Percentiles rank a stretch among this genome's conserved stretches.
phyloP scores from a whole-genome alignment of 2,113 vertebrate species.

The Cynoglossus semilaevis region DNA sequence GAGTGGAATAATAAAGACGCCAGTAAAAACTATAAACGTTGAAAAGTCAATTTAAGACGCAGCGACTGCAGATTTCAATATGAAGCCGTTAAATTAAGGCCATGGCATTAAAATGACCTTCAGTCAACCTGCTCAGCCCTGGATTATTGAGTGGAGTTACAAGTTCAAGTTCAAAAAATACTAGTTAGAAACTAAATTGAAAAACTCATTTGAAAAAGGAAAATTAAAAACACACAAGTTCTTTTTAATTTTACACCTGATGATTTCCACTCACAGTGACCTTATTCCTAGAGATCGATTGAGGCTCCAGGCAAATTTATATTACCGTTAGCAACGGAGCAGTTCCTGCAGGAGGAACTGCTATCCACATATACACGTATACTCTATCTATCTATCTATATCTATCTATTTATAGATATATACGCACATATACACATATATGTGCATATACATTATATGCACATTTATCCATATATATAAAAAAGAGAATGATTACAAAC shows the following conservation, averaged over 20 bases:
- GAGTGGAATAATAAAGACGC: too few species aligned
- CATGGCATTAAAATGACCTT: not conserved
- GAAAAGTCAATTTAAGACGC: too few species aligned
- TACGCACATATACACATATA: too few species aligned
- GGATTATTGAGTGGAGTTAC: not conserved
- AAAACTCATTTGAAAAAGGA: conserved; percentile 11
- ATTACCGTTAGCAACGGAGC: conserved; percentile 14
- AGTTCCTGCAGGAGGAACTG: conserved; percentile 11
- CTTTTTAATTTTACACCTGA: conserved; percentile 4
- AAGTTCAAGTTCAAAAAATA: conserved; percentile 18
- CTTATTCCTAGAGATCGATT: conserved; percentile 35
- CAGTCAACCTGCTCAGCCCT: not conserved
- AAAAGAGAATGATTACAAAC: too few species aligned
- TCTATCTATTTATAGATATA: too few species aligned
- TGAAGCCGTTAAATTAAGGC: too few species aligned
- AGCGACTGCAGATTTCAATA: too few species aligned
- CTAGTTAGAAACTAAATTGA: conserved; percentile 11
- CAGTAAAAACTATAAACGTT: too few species aligned
- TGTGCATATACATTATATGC: too few species aligned
- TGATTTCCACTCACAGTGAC: conserved; percentile 26
- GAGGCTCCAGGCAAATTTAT: conserved; percentile 39
- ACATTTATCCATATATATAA: too few species aligned
- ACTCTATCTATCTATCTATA: too few species aligned
- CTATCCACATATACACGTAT: conserved; percentile 10
- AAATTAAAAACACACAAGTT: conserved; percentile 12